Evolutionary conservation across 2,797 vertebrate species (phyloP).

Genomic region (Varecia variegata): DNA sequence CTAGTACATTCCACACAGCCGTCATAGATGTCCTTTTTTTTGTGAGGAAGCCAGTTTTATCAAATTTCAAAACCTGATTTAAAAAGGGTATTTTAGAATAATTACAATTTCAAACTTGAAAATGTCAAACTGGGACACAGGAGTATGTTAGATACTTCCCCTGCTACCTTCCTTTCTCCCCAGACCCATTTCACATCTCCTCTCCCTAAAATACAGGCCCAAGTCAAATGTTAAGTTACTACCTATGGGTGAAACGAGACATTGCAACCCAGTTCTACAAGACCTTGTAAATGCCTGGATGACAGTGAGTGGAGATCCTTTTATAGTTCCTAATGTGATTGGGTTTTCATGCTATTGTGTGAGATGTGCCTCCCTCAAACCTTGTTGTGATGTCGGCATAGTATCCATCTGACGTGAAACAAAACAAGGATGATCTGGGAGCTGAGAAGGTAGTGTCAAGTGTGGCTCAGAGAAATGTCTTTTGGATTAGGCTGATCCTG

Average conservation of each 20-base stretch:
- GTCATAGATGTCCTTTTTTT: background rate
- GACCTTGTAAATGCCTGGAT: background rate
- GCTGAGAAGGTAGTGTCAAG: background rate
- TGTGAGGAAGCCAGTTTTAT: background rate
- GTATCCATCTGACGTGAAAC: background rate
- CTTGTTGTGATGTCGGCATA: background rate
- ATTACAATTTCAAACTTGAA: slow-evolving; percentile 21
- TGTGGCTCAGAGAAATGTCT: background rate
- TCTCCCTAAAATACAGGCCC: background rate
- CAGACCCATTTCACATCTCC: background rate
- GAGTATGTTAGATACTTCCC: background rate
- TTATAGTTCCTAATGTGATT: background rate
- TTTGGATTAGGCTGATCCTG: background rate
- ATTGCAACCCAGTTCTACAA: slow-evolving; percentile 21
- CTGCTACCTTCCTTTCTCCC: background rate
- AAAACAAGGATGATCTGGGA: background rate
- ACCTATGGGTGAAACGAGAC: background rate
- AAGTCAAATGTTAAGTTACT: background rate
- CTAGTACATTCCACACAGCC: background rate
- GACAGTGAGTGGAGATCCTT: background rate
- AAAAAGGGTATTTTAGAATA: slow-evolving; percentile 29
- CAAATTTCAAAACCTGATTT: slow-evolving; percentile 3
- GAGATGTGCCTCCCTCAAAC: background rate
- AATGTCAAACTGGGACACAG: background rate
- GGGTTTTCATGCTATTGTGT: background rate